Conservation (phyloP, 2,113 vertebrate genomes). For the Lampris incognitus region DNA sequence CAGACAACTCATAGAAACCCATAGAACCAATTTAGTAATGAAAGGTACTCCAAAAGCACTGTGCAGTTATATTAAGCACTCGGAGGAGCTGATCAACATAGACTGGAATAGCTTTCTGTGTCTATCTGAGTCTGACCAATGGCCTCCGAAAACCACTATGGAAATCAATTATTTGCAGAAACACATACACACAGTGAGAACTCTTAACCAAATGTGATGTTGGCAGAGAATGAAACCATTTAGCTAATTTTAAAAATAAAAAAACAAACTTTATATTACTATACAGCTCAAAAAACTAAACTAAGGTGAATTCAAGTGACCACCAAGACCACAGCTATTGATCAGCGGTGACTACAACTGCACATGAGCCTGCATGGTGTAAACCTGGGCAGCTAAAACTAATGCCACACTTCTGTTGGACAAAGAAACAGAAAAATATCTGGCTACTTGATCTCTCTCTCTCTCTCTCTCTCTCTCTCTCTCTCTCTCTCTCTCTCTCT, state of each 20-base stretch:
- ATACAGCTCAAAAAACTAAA: slow-evolving; percentile 47
- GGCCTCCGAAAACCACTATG: slow-evolving; percentile 51
- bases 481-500: too few species aligned
- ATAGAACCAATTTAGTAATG: not conserved
- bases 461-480: too few species aligned
- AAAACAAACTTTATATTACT: slow-evolving; percentile 66
- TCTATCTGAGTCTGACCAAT: slow-evolving; percentile 36
- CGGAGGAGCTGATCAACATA: slow-evolving; percentile 9
- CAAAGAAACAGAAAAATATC: too few species aligned
- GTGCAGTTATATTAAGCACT: slow-evolving; percentile 4
- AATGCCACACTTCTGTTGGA: too few species aligned
- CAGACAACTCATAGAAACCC: slow-evolving; percentile 4
- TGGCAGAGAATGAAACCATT: slow-evolving; percentile 43
- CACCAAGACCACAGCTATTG: slow-evolving; percentile 17
- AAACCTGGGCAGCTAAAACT: too few species aligned
- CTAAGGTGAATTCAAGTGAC: slow-evolving; percentile 22
- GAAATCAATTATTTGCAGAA: slow-evolving; percentile 66
- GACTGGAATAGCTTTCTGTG: slow-evolving; percentile 15
- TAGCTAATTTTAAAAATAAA: slow-evolving; percentile 63
- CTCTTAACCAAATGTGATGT: slow-evolving; percentile 62
- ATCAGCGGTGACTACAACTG: slow-evolving; percentile 33
- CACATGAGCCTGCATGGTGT: too few species aligned
- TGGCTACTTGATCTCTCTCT: too few species aligned
- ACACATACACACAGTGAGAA: slow-evolving; percentile 32
- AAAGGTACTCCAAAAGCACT: not conserved